Base-by-base conservation (phyloP, 2,797 vertebrate genomes). In the Eulemur coronatus region DNA sequence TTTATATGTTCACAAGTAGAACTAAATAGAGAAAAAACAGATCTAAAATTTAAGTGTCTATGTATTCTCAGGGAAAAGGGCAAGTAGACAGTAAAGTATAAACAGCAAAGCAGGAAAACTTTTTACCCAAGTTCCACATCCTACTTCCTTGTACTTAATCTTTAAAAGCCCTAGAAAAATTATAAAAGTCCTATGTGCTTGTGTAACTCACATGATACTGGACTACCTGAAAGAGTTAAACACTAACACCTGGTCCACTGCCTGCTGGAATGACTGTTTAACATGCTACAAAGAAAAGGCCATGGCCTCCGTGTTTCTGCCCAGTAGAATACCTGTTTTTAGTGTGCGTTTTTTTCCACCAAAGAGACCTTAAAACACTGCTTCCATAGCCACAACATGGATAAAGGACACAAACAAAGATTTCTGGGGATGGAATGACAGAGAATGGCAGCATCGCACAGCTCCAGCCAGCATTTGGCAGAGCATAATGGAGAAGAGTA, bases 381-480 rank as follows among this genome's bases (percentile, higher is more conserved):
- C 38, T 89, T 59, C n/a, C 28, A 52, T 35, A 69, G 86, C 28
- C 72, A 75, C 26, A 87, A 75, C 65, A 85, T 65, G 80, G 72
- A 33, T 89, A 73, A 84, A 93, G 76, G 84, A 95, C 75, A 41
- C 69, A 92, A 67, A 95, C 78, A 93, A 96, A 97, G 75, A 92
- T 86, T 59, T 95, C 86, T 10, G 1, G 61, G 69, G 61, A 79
- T 46, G 57, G 52, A 89, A 92, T 73, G 89, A 94, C 91, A 95
- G 72, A 90, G 95, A 92, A 94, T 6, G 70, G 61, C 33, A 93
- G 84, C 75, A 87, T 69, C 79, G 52, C 81, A 89, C 38, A 80
- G 50, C 22, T 95, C 84, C 28, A 90, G 80, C 18, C 72, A 95
- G 94, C 86, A 88, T 95, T 97, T 97, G 95, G 95, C 79, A 84